Evolutionary conservation across 2,888 invertebrate genomes (phyloP), one percentile per base, ranked within the genome.

Genomic region (Lacanobia wlatinum): DNA sequence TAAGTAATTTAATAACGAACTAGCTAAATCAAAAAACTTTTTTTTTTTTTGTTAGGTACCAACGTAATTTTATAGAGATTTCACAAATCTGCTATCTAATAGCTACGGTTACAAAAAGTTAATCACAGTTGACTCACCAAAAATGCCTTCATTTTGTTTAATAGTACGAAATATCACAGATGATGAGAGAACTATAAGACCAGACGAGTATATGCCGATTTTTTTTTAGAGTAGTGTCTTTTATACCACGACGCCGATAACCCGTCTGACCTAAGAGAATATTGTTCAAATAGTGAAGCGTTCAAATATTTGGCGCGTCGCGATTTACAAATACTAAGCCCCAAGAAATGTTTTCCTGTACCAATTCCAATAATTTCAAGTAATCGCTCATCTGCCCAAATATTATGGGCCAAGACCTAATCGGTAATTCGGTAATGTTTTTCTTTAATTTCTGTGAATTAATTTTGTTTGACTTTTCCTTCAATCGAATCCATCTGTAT

Each of bases 121-220:
- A 43, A 68, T 40, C 40, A 74, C 14, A 28, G 8, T 46, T 34
- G 38, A 90, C 92, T 84, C 80, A 92, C 92, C 91, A 88, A 61
- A 80, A 87, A 82, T 56, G 83, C 71, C 87, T 87, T 92, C 92
- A 92, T 92, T 65, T 73, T 91, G 70, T 73, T 69, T 34, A 65
- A 58, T 75, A 79, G 40, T 58, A 38, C 2, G n/a, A 58, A 21
- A 64, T 79, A 84, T 80, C 73, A 82, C 80, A 76, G 74, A 69
- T 65, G 74, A 73, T 70, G 67, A 69, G 65, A 60, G 55, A 68
- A 69, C 60, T 65, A 61, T 70, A 73, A 52, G 63, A 73, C 34
- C 40, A 59, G 55, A 74, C 64, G 73, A 52, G 65, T 56, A 50
- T 74, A 74, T 85, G 83, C 55, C 46, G 62, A 68, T n/a, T 55